phyloP scores from a whole-genome alignment of 1,140 invertebrate species.

The Rhagoletis zephyria region DNA sequence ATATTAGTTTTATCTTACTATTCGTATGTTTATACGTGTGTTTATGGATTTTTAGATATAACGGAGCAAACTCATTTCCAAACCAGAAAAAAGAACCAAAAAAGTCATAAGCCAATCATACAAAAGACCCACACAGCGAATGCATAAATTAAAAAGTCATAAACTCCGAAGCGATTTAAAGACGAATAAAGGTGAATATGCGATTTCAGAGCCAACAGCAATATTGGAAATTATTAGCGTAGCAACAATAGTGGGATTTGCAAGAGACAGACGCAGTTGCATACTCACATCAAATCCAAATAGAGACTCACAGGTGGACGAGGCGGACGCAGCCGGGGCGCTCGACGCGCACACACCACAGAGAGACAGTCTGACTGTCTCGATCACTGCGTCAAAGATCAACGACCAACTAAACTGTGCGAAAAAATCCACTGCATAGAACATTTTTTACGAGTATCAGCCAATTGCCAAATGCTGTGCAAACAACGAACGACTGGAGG shows the following conservation, averaged over 20 bases:
- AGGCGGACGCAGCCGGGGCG: neutral
- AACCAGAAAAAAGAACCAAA: neutral
- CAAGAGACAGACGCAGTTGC: neutral
- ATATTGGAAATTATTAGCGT: constrained; percentile 10
- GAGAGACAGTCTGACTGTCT: neutral
- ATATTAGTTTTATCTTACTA: neutral
- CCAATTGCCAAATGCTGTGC: neutral
- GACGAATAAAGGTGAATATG: neutral
- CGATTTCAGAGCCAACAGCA: neutral
- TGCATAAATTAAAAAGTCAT: constrained; percentile 18
- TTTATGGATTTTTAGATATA: no score
- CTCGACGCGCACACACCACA: neutral
- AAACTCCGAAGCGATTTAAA: neutral
- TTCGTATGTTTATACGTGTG: no score
- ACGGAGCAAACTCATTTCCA: neutral
- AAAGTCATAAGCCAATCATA: neutral
- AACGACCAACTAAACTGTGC: constrained; percentile 42
- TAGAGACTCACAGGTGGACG: neutral
- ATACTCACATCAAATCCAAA: neutral
- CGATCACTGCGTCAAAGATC: neutral
- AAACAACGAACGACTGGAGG: neutral
- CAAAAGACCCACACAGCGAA: constrained; percentile 14
- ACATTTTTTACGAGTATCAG: constrained; percentile 37
- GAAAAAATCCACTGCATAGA: constrained; percentile 26
- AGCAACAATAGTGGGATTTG: constrained; percentile 4